Conservation (phyloP, 2,888 invertebrate genomes). For the Rugalucina vietnamica region DNA sequence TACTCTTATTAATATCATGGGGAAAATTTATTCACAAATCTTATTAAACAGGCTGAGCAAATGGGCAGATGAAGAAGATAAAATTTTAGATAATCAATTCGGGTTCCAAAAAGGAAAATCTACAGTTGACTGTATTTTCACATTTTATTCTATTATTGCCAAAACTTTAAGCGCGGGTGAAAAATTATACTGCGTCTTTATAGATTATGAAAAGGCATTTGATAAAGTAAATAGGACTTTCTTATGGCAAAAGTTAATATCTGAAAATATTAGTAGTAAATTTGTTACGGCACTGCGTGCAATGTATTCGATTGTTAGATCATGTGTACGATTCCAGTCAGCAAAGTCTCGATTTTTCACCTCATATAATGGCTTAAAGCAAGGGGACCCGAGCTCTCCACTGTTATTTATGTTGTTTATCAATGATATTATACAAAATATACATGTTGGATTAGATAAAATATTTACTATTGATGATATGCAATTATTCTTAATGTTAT, state of each 20-base stretch:
- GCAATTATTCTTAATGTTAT: conserved; percentile 24
- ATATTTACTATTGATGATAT: conserved; percentile 9
- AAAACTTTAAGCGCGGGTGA: neutral
- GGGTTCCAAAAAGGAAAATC: conserved; percentile 11
- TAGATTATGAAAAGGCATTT: conserved; percentile 4
- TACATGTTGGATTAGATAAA: conserved; percentile 24
- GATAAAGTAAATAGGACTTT: neutral
- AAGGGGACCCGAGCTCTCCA: conserved; percentile 37
- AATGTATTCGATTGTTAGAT: conserved; percentile 36
- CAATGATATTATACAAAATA: no score
- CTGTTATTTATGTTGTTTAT: conserved; percentile 30
- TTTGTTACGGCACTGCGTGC: conserved; percentile 12
- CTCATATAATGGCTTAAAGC: conserved; percentile 38
- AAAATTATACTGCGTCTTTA: conserved; percentile 8
- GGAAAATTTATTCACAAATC: neutral
- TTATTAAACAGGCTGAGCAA: neutral
- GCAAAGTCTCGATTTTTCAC: conserved; percentile 7
- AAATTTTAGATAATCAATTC: neutral
- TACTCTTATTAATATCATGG: neutral
- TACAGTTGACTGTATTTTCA: neutral
- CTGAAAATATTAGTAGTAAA: conserved; percentile 35
- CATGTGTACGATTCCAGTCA: conserved; percentile 27
- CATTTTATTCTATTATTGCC: neutral
- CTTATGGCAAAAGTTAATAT: conserved; percentile 28
- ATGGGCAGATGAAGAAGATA: neutral